Evolutionary conservation across 2,888 invertebrate species (phyloP).

Genomic region (Gibbula magus): DNA sequence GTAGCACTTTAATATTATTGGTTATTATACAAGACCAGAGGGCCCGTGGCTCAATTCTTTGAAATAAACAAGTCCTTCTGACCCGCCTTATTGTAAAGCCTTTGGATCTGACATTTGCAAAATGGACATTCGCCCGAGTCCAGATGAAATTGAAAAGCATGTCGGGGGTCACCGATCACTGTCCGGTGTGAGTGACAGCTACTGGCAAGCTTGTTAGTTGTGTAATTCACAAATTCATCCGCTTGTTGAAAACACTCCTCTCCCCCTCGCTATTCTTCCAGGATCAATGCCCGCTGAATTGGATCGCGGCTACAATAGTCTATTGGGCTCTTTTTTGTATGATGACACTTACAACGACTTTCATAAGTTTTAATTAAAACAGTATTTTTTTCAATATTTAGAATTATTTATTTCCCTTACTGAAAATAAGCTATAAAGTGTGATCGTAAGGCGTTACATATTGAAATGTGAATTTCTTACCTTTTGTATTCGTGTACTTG

Average conservation of each 20-base stretch:
- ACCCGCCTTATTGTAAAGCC: neutral
- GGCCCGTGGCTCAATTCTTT: neutral
- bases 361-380: too few relatives aligned
- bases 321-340: too few relatives aligned
- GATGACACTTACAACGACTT: too few relatives aligned
- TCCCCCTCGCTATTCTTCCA: neutral
- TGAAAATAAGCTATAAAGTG: too few relatives aligned
- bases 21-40: neutral
- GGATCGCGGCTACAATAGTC: too few relatives aligned
- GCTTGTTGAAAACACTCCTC: neutral
- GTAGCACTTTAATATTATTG: neutral
- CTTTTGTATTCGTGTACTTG: too few relatives aligned
- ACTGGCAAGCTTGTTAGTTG: neutral
- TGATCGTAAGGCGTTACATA: too few relatives aligned
- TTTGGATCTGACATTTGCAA: neutral
- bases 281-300: too few relatives aligned
- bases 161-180: neutral
- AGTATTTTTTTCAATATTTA: too few relatives aligned
- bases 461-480: too few relatives aligned
- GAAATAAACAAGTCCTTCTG: neutral
- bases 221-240: slow-evolving; percentile 11
- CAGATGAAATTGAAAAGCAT: slow-evolving; percentile 13
- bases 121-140: slow-evolving; percentile 11
- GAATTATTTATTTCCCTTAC: too few relatives aligned
- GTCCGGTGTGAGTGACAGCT: neutral